Evolutionary conservation across 1,140 invertebrate genomes (phyloP).

Genomic region (Panagrolaimus sp.): DNA sequence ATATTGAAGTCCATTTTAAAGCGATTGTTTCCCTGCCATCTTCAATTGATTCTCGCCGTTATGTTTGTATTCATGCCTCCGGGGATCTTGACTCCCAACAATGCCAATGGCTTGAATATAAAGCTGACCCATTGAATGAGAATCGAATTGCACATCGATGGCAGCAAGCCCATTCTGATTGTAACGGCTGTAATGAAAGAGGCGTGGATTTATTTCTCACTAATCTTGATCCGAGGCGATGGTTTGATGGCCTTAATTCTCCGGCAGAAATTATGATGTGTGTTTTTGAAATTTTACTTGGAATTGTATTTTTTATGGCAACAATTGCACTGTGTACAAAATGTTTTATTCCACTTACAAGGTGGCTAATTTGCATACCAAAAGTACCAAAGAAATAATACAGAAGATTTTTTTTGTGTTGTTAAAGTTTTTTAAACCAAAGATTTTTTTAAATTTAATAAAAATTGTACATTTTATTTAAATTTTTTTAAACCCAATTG

Average conservation of each 20-base stretch:
- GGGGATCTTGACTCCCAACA: constrained; percentile 36
- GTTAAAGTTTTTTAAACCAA: background rate
- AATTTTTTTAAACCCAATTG: too few species aligned
- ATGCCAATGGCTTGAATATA: constrained; percentile 41
- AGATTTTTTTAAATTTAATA: too few species aligned
- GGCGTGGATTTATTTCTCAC: constrained; percentile 32
- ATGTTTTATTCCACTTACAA: constrained; percentile 38
- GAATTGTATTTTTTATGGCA: constrained; percentile 31
- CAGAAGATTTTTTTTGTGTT: background rate
- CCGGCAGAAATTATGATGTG: constrained; percentile 40
- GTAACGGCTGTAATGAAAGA: constrained; percentile 39
- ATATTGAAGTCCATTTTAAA: constrained; percentile 17
- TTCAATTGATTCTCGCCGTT: constrained; percentile 23
- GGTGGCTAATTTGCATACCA: constrained; percentile 34
- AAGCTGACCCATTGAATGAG: constrained; percentile 31
- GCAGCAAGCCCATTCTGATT: constrained; percentile 35
- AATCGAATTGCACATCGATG: constrained; percentile 32
- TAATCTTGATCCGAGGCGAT: constrained; percentile 36
- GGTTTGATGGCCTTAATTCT: constrained; percentile 47
- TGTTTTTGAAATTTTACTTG: constrained; percentile 37
- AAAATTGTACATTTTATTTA: too few species aligned
- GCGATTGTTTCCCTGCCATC: constrained; percentile 30
- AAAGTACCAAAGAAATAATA: constrained; percentile 38
- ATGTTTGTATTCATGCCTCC: constrained; percentile 47
- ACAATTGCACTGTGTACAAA: constrained; percentile 42